Evolutionary conservation across 2,797 vertebrate genomes (phyloP).

Genomic region (Micrastur ruficollis): DNA sequence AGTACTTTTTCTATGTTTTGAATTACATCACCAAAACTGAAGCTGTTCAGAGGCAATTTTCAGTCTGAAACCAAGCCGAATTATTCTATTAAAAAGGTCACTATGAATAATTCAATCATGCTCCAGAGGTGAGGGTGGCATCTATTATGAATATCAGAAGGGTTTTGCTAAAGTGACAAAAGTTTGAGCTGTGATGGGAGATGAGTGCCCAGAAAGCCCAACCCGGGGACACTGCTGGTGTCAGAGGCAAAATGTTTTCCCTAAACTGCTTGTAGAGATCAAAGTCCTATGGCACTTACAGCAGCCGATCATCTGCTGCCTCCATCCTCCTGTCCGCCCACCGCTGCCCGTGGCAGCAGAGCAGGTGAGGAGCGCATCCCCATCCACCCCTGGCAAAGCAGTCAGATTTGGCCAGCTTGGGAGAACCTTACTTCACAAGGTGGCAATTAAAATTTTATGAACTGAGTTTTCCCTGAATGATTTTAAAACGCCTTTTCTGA

Average conservation of each 20-base stretch:
- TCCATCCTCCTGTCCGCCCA: neutral
- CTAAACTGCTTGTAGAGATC: neutral
- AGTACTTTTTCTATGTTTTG: neutral
- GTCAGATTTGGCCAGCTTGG: neutral
- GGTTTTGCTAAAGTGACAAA: neutral
- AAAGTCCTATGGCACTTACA: neutral
- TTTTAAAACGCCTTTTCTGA: slow-evolving; percentile 50
- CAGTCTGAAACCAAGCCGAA: neutral
- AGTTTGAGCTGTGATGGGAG: neutral
- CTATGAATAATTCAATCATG: neutral
- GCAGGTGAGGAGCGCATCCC: neutral
- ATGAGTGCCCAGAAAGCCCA: neutral
- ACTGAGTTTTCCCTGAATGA: slow-evolving; percentile 59
- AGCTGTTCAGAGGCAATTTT: neutral
- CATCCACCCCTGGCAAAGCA: neutral
- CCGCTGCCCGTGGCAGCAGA: accelerated
- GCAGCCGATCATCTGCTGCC: accelerated
- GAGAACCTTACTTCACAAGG: slow-evolving; percentile 30
- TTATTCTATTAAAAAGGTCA: neutral
- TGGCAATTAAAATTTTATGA: slow-evolving; percentile 69
- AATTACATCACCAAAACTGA: neutral
- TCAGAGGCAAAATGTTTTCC: neutral
- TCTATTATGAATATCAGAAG: neutral
- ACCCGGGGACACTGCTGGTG: accelerated
- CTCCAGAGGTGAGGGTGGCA: neutral